Percentiles rank a stretch among this genome's conserved stretches.
Evolutionary conservation across 2,888 invertebrate genomes (phyloP).

Genomic region (Limenitis camilla): DNA sequence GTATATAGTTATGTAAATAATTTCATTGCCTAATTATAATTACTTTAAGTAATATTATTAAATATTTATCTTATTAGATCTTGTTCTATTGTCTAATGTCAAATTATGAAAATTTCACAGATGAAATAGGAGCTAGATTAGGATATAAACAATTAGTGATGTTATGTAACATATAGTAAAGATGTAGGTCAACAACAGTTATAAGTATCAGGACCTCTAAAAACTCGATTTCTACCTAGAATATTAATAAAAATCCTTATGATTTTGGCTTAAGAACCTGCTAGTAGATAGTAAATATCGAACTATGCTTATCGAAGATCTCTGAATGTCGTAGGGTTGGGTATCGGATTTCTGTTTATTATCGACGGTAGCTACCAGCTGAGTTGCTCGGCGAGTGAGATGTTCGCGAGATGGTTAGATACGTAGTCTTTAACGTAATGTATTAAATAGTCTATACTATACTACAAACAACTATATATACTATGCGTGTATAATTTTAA

Average conservation of each 20-base stretch:
- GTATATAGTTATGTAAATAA: no score
- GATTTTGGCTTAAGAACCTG: conserved; percentile 45
- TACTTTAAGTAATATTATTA: no score
- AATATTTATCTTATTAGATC: no score
- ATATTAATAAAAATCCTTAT: conserved; percentile 19
- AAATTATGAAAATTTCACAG: no score
- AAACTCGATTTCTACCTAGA: not conserved
- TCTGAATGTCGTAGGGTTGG: conserved; percentile 52
- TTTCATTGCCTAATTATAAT: no score
- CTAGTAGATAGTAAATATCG: conserved; percentile 55
- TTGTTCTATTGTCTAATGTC: no score
- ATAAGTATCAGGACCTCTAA: not conserved
- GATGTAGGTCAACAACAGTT: no score
- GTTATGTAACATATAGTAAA: no score
- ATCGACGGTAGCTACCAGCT: conserved; percentile 54
- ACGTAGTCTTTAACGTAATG: conserved; percentile 26
- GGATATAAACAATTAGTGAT: no score
- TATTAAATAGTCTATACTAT: conserved; percentile 8
- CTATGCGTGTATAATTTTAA: no score
- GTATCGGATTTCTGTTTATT: conserved; percentile 71
- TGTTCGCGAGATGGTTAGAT: conserved; percentile 51
- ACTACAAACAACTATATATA: not conserved
- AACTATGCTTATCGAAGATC: conserved; percentile 61
- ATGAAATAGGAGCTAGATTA: no score
- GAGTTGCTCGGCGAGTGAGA: conserved; percentile 51